Percentiles rank a stretch among this genome's conserved stretches.
Evolutionary conservation across 2,888 invertebrate genomes (phyloP).

Genomic region (Nipponacmea schrenckii): DNA sequence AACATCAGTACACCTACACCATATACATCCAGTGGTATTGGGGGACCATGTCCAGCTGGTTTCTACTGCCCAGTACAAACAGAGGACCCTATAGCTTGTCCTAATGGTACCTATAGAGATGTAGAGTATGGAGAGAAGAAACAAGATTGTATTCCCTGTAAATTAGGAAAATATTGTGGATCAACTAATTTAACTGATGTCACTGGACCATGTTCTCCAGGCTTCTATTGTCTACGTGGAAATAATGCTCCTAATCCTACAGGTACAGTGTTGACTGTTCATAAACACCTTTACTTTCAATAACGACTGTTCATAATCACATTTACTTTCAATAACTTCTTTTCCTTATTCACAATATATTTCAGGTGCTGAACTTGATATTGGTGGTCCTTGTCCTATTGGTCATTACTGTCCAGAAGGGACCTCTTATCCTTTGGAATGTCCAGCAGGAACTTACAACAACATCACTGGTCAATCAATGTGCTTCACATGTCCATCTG

Average conservation of each 20-base stretch:
- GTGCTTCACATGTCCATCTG: slow-evolving; percentile 57
- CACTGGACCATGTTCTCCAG: slow-evolving; percentile 57
- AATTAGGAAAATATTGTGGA: slow-evolving; percentile 59
- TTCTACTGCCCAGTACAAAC: slow-evolving; percentile 61
- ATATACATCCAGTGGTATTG: slow-evolving; percentile 54
- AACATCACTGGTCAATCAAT: slow-evolving; percentile 55
- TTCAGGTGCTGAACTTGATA: slow-evolving; percentile 46
- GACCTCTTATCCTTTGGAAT: slow-evolving; percentile 58
- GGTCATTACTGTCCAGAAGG: slow-evolving; percentile 63
- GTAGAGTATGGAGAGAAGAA: slow-evolving; percentile 36
- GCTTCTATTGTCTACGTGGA: slow-evolving; percentile 61
- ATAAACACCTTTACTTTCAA: too few species aligned
- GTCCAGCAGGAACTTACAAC: slow-evolving; percentile 62
- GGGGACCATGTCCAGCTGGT: slow-evolving; percentile 63
- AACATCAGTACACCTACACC: slow-evolving; percentile 56
- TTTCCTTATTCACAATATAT: slow-evolving; percentile 1
- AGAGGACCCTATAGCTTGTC: slow-evolving; percentile 59
- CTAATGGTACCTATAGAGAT: slow-evolving; percentile 59
- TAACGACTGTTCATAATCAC: too few species aligned
- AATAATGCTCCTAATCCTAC: slow-evolving; percentile 54
- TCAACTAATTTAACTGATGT: slow-evolving; percentile 50
- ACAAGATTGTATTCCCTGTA: slow-evolving; percentile 56
- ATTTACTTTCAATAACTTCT: too few species aligned
- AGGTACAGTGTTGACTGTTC: slow-evolving; percentile 40
- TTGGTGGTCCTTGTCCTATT: slow-evolving; percentile 62